Base-by-base conservation (phyloP, 2,888 invertebrate genomes). In the Spodoptera picta region DNA sequence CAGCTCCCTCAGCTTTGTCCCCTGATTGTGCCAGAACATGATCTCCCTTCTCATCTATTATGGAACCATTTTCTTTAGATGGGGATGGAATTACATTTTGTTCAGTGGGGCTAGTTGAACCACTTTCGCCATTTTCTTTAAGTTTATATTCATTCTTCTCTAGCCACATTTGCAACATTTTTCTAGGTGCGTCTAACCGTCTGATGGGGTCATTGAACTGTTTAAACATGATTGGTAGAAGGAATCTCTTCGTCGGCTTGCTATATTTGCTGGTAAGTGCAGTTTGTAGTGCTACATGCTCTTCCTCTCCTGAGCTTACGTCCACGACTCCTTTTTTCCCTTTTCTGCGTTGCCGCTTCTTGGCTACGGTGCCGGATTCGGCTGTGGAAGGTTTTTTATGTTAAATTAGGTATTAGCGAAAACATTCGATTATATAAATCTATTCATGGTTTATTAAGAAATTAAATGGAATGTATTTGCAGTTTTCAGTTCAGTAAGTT, bases 221-320 rank as follows among this genome's bases (percentile, higher is more conserved):
- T 62, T 66, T 88, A 3, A 71, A 65, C 9, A 83, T 68, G 0
- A 76, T 66, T 0, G 93, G 91, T 1, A 93, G 44, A 0, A 94
- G 67, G 66, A 87, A 93, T 43, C 69, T 87, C 57, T 86, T 91
- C 0, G 83, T 73, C 0, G 61, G 60, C 61, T 79, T 90, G 0
- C 65, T 3, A 54, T 72, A 74, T 2, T 45, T 61, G 36, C 36
- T 36, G 36, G 36, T 36, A 9, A 36, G 7, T 9, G 36, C 36
- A 36, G 36, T 36, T 36, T 36, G 36, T 0, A 84, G 69, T 0
- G 87, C 86, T 0, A 81, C 68, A 14, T 81, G 63, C 0, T 62
- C 67, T 52, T 68, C 62, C 65, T 69, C 74, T 41, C 2, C 47
- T 57, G 69, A 77, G 24, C 19, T 43, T 6, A 23, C 31, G 0